Conservation (phyloP, 2,888 invertebrate species). For the Dinocampus coccinellae region DNA sequence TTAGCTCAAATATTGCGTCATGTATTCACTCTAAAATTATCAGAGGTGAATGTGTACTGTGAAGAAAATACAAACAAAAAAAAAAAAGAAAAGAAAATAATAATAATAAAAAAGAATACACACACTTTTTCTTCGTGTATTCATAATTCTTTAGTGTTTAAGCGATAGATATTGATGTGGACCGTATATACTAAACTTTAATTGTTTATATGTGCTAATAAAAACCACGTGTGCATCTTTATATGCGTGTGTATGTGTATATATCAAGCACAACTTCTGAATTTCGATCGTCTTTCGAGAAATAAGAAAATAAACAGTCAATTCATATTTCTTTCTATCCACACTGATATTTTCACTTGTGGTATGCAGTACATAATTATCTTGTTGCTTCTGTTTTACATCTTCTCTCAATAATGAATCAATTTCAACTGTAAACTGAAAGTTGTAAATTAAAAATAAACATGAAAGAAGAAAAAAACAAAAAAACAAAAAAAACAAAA, state of each 20-base stretch:
- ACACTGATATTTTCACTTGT: background rate
- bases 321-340: background rate
- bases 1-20: background rate
- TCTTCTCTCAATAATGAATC: background rate
- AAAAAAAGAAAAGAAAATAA: too few species aligned
- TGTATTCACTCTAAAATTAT: background rate
- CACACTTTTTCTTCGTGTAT: background rate
- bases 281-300: background rate
- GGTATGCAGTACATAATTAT: background rate
- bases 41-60: background rate
- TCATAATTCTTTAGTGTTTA: background rate
- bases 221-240: background rate
- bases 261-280: background rate
- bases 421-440: background rate
- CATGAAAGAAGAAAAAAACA: background rate
- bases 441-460: background rate
- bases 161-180: background rate
- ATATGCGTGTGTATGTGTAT: background rate
- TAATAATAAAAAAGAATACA: background rate
- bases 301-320: background rate
- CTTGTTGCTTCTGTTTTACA: background rate
- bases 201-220: background rate
- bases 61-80: background rate
- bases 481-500: background rate
- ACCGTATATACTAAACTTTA: background rate